These are phyloP conservation scores for Reticulitermes speratus DNA, from an alignment of 1,140 invertebrate species.

Conservation along the genomic window DNA sequence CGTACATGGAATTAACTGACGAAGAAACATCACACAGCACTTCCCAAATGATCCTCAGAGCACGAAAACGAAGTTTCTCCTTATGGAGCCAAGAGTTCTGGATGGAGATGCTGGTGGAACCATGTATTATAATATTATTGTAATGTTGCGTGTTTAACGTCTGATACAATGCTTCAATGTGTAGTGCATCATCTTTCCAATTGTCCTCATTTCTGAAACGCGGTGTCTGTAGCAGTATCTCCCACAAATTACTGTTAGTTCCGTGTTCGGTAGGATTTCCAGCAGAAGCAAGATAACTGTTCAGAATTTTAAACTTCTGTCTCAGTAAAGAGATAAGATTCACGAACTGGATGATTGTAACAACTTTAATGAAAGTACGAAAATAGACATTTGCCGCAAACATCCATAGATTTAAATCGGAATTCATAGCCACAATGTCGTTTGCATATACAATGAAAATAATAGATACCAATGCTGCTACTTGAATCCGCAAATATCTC, in stretches of 20 bases:
- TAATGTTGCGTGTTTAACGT: no score
- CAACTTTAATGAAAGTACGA: neutral
- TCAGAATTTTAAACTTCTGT: neutral
- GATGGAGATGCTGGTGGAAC: no score
- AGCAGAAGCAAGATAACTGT: neutral
- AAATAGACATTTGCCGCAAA: neutral
- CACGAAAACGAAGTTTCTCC: no score
- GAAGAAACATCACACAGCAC: no score
- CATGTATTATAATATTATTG: no score
- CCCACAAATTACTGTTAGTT: neutral
- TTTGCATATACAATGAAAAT: neutral
- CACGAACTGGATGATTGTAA: neutral
- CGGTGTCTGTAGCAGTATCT: neutral
- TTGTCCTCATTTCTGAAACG: neutral
- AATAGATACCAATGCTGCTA: neutral
- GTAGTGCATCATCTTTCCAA: neutral
- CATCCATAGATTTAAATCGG: neutral
- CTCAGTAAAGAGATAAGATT: neutral
- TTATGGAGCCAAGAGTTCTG: no score
- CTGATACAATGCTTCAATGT: no score
- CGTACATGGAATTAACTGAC: no score
- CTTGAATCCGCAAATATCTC: neutral
- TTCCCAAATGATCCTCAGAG: no score
- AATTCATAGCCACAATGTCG: neutral
- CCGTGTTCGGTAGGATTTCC: neutral